Conservation (phyloP, 2,888 invertebrate species). For the Caradrina clavipalpis region DNA sequence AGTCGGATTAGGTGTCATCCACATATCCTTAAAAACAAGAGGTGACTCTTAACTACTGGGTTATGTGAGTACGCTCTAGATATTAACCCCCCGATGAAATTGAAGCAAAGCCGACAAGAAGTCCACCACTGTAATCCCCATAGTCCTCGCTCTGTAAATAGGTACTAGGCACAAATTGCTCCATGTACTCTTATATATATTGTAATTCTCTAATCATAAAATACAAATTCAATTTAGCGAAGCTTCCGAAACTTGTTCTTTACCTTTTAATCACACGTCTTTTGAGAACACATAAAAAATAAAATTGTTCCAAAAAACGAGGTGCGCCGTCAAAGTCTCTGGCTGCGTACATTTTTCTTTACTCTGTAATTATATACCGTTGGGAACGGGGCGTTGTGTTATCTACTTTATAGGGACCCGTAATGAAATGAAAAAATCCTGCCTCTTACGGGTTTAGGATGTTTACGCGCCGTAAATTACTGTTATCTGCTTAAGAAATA, state of each 20-base stretch:
- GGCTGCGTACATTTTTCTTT: constrained; percentile 62
- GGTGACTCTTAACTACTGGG: too few species aligned
- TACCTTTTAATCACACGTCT: constrained; percentile 57
- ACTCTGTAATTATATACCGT: constrained; percentile 65
- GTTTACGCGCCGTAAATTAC: constrained; percentile 64
- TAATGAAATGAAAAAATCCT: constrained; percentile 68
- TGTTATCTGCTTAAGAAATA: constrained; percentile 65
- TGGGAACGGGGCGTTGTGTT: constrained; percentile 59
- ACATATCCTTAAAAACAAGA: too few species aligned
- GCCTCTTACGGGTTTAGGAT: constrained; percentile 64
- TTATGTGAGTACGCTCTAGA: background rate
- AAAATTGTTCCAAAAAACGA: constrained; percentile 54
- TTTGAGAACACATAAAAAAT: constrained; percentile 55
- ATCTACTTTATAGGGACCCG: constrained; percentile 66
- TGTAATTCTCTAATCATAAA: constrained; percentile 36
- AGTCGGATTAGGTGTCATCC: too few species aligned
- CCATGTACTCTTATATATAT: background rate
- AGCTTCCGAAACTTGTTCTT: constrained; percentile 48
- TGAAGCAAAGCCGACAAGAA: background rate
- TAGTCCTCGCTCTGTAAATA: background rate
- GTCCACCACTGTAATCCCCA: background rate
- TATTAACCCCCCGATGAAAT: background rate
- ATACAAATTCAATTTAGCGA: constrained; percentile 51
- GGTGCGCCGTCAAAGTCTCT: constrained; percentile 52
- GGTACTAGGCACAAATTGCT: background rate